A percentile compares a stretch with the other conserved stretches of the same genome.
phyloP scores from a whole-genome alignment of 2,797 vertebrate genomes.

The Lepidocolaptes lacrymiger region DNA sequence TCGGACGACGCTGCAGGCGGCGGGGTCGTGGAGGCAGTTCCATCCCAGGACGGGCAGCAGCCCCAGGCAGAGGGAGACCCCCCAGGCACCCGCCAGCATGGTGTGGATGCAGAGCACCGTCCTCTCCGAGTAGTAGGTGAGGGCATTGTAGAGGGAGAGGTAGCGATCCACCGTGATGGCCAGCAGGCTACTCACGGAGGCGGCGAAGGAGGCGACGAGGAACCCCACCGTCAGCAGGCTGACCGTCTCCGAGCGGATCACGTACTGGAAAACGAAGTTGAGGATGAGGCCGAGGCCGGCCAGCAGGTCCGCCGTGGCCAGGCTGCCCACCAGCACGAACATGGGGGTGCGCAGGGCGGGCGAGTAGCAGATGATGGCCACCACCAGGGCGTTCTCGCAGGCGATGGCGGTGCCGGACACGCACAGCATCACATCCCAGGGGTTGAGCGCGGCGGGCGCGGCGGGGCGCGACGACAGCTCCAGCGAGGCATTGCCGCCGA shows the following conservation, averaged over 20 bases:
- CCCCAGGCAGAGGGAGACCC: constrained; percentile 89
- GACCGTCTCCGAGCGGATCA: constrained; percentile 92
- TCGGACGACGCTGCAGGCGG: constrained; percentile 90
- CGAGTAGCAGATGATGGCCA: constrained; percentile 96
- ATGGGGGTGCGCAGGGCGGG: constrained; percentile 92
- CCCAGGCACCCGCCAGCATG: constrained; percentile 91
- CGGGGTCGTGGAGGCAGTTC: constrained; percentile 90
- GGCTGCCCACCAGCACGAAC: constrained; percentile 96
- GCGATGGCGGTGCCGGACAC: constrained; percentile 95
- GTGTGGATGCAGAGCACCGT: constrained; percentile 91
- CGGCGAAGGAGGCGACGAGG: constrained; percentile 95
- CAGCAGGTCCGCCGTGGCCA: constrained; percentile 95
- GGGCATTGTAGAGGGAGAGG: constrained; percentile 94
- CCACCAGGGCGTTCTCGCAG: constrained; percentile 95
- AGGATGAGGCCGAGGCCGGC: constrained; percentile 95
- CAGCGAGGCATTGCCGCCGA: constrained; percentile 69
- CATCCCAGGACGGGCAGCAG: constrained; percentile 93
- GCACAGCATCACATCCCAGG: constrained; percentile 97
- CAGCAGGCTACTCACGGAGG: constrained; percentile 94
- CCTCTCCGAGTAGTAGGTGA: constrained; percentile 96
- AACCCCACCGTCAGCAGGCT: constrained; percentile 96
- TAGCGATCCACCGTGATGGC: constrained; percentile 98
- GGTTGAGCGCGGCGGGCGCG: constrained; percentile 84
- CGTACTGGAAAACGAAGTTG: constrained; percentile 95
- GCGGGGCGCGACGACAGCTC: constrained; percentile 77